Evolutionary conservation across 2,888 invertebrate genomes (phyloP).

Genomic region (Linnaemya tessellans): DNA sequence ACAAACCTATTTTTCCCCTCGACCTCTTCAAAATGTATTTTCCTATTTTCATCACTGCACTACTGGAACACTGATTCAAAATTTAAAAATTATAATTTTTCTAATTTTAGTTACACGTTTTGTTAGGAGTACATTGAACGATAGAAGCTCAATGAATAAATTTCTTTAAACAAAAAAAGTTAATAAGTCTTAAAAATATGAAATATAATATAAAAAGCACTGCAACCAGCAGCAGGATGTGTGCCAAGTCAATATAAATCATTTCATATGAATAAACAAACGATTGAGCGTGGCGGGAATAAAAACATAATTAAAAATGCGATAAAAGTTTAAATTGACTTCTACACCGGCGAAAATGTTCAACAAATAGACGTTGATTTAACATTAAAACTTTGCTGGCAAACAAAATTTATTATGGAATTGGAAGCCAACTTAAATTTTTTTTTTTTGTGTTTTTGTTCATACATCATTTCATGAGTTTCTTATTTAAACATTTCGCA

Average conservation of each 20-base stretch:
- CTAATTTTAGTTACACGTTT: no score
- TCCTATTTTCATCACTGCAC: no score
- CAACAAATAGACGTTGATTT: conserved; percentile 7
- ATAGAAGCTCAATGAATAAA: no score
- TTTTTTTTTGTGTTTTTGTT: conserved; percentile 1
- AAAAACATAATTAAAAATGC: conserved; percentile 48
- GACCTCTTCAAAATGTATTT: no score
- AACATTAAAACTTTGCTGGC: neutral
- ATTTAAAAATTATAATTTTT: no score
- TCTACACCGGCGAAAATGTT: conserved; percentile 25
- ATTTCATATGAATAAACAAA: conserved; percentile 26
- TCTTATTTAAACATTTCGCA: neutral
- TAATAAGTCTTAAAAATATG: neutral
- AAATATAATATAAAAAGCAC: conserved; percentile 23
- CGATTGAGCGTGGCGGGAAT: conserved; percentile 6
- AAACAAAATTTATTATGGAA: conserved; percentile 23
- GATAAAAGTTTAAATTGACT: conserved; percentile 60
- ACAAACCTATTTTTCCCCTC: no score
- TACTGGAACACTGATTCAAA: no score
- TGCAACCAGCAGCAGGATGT: neutral
- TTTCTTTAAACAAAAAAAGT: no score
- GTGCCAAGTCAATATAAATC: conserved; percentile 45
- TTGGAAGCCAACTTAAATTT: conserved; percentile 12
- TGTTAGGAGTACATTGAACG: no score
- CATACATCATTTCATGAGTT: neutral